These are phyloP conservation scores for Calypte anna DNA, from an alignment of 2,113 vertebrate genomes.

Conservation along the genomic window DNA sequence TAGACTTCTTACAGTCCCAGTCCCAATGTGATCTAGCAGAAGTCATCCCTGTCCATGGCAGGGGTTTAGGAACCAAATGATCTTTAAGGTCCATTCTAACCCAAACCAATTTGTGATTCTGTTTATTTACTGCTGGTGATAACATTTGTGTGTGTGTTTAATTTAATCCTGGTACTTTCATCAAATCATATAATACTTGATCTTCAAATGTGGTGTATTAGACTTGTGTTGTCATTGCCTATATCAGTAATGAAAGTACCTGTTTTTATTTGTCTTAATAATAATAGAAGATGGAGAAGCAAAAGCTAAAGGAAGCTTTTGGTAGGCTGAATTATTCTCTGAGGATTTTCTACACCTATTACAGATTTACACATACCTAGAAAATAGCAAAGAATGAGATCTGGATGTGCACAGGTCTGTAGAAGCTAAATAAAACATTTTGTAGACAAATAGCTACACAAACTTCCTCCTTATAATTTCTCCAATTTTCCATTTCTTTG, in stretches of 20 bases:
- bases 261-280: not conserved
- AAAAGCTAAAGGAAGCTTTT: not conserved
- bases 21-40: too few species aligned
- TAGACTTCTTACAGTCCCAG: not conserved
- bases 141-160: not conserved
- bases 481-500: not conserved
- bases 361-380: accelerated
- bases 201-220: not conserved
- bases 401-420: not conserved
- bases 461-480: not conserved
- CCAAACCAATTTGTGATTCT: too few species aligned
- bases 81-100: too few species aligned
- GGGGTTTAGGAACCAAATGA: too few species aligned
- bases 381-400: not conserved
- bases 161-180: not conserved
- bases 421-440: not conserved
- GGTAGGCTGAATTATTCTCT: not conserved
- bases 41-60: too few species aligned
- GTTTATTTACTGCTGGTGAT: not conserved
- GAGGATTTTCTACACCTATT: not conserved
- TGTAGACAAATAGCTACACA: not conserved
- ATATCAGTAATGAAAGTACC: not conserved
- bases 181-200: not conserved
- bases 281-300: not conserved
- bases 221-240: not conserved